phyloP scores from a whole-genome alignment of 2,888 invertebrate species.

The Synergus japonicus region DNA sequence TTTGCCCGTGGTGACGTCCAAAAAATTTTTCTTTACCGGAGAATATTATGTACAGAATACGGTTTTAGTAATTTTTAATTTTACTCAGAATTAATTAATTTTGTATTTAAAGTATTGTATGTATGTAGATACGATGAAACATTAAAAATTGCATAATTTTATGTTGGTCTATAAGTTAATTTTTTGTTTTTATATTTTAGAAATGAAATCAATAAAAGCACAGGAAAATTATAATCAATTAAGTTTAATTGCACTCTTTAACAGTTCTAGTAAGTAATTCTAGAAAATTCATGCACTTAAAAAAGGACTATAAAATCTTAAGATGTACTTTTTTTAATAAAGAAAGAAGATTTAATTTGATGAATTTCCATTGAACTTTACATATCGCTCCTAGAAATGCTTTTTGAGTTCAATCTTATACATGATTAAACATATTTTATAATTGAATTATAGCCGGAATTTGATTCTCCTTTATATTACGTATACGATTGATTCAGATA shows the following conservation, averaged over 20 bases:
- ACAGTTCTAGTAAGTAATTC: slow-evolving; percentile 1
- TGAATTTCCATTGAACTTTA: background rate
- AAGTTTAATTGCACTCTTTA: slow-evolving; percentile 28
- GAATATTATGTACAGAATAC: too few relatives aligned
- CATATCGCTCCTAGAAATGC: background rate
- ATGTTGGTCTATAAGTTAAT: background rate
- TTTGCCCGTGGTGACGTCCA: too few relatives aligned
- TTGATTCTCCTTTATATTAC: too few relatives aligned
- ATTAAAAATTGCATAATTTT: too few relatives aligned
- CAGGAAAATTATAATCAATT: slow-evolving; percentile 1
- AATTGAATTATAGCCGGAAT: background rate
- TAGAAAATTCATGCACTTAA: slow-evolving; percentile 3
- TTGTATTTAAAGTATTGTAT: too few relatives aligned
- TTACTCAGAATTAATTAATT: too few relatives aligned
- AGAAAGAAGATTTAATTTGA: background rate
- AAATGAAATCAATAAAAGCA: background rate
- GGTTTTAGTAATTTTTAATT: too few relatives aligned
- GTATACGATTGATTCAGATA: too few relatives aligned
- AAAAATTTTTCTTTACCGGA: too few relatives aligned
- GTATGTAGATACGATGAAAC: too few relatives aligned
- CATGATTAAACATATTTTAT: background rate
- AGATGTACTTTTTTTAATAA: background rate
- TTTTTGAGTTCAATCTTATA: background rate
- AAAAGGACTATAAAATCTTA: background rate
- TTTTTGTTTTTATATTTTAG: background rate